Conservation (phyloP, 64 coral and sea anemone species). For the Stylophora pistillata region DNA sequence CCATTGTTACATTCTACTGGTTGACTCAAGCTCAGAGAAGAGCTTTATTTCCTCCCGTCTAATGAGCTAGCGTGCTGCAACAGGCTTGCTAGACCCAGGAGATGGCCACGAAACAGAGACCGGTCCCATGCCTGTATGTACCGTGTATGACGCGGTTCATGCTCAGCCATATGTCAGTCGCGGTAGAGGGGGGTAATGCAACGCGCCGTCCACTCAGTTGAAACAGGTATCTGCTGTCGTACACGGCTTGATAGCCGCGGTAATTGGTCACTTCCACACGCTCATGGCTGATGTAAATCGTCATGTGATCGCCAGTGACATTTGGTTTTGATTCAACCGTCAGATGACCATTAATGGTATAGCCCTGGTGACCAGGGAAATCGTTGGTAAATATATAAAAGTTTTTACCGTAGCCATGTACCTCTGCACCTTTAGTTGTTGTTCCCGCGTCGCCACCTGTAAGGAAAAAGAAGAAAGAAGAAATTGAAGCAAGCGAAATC, state of each 20-base stretch:
- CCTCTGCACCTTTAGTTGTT: not conserved
- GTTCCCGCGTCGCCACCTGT: slow-evolving; percentile 17
- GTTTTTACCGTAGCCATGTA: not conserved
- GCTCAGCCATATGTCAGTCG: slow-evolving; percentile 9
- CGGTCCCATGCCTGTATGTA: slow-evolving; percentile 8
- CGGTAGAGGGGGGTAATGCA: not conserved
- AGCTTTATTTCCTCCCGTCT: no score
- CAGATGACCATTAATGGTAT: not conserved
- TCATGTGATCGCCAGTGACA: slow-evolving; percentile 6
- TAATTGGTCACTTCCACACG: slow-evolving; percentile 16
- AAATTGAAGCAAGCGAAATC: no score
- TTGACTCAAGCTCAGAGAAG: not conserved
- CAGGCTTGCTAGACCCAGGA: not conserved
- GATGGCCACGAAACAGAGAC: slow-evolving; percentile 11
- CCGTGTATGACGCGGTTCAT: slow-evolving; percentile 1
- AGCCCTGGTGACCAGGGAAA: not conserved
- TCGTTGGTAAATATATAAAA: not conserved
- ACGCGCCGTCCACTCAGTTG: not conserved
- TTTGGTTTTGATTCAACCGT: not conserved
- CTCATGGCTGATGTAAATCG: slow-evolving; percentile 25
- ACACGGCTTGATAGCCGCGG: slow-evolving; percentile 32
- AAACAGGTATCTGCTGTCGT: slow-evolving; percentile 18
- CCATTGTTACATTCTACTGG: not conserved
- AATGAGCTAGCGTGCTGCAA: not conserved
- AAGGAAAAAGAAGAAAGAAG: not conserved